Evolutionary conservation across 1,140 invertebrate species (phyloP), one percentile per base, ranked within the genome.

Genomic region (Neodiprion virginianus): DNA sequence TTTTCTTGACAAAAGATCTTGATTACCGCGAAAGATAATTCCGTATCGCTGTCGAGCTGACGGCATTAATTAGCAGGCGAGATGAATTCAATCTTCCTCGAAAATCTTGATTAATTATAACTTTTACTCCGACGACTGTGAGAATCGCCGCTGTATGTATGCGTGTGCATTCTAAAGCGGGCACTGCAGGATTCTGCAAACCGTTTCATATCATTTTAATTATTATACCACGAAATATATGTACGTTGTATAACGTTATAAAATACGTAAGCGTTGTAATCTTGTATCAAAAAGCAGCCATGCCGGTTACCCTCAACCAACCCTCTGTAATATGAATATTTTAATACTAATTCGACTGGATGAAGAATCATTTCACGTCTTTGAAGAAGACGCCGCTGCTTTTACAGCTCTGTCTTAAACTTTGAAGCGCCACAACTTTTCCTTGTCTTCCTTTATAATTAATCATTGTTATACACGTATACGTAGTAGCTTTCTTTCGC

Each of bases 91-190:
- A 76, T 76, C 72, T 73, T 48, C 28, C 49, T 70, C 61, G 65
- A 74, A 71, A 77, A 72, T 77, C 76, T 74, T 77, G 76, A 74
- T 77, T 74, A 74, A 77, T 77, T 71, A 50, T 53, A 50, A 69
- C 21, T 76, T 61, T 61, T 8, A 61, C 53, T 61, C n/a, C 5
- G 17, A 49, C 69, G 21, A 69, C 65, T 12, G 53, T 2, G 69
- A 23, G 72, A 74, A 68, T 74, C 65, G 47, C 40, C 48, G 17
- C 28, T 40, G 7, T 17, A 48, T 7, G 28, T 40, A 40, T 0
- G 28, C 5, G 28, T 40, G 28, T 5, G 28, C 28, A 40, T 40
- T 40, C 28, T 40, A 40, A 40, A 40, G 28, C 28, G 5, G 28
- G 28, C 28, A 40, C 1, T 40, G 28, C 28, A 40, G 28, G 5